Evolutionary conservation across 2,797 vertebrate species (phyloP).

Genomic region (Phrynocephalus forsythii): DNA sequence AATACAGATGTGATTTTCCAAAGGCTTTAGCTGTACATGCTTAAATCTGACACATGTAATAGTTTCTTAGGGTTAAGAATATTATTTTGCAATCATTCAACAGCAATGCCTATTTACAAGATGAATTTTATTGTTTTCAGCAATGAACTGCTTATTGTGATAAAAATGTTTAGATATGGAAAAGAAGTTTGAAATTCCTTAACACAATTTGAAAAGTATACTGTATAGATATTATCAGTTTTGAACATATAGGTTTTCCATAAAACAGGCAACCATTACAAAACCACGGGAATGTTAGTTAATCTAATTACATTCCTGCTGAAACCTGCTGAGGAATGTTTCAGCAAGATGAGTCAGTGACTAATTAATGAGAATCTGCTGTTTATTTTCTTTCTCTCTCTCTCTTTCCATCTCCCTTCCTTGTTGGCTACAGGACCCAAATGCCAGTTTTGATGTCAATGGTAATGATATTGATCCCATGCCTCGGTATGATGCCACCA

Average conservation of each 20-base stretch:
- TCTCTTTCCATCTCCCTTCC: conserved; percentile 46
- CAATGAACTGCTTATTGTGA: conserved; percentile 17
- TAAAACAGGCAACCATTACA: conserved; percentile 40
- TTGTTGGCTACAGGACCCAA: conserved; percentile 86
- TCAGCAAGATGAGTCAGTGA: conserved; percentile 47
- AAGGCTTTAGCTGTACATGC: background rate
- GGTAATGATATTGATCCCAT: conserved; percentile 98
- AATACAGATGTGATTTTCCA: conserved; percentile 16
- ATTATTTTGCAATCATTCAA: conserved; percentile 3
- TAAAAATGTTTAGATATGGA: conserved; percentile 23
- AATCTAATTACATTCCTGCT: conserved; percentile 65
- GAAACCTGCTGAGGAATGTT: conserved; percentile 69
- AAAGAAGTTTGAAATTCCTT: background rate
- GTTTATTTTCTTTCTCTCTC: conserved; percentile 55
- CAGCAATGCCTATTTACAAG: conserved; percentile 26
- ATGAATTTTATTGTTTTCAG: conserved; percentile 24
- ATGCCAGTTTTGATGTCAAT: conserved; percentile 98
- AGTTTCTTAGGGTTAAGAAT: conserved; percentile 36
- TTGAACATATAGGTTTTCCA: conserved; percentile 46
- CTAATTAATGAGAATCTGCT: conserved; percentile 66
- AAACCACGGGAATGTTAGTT: conserved; percentile 56
- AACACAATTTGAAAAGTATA: conserved; percentile 39
- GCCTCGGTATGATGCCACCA: conserved; percentile 98
- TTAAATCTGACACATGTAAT: background rate
- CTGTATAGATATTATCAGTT: conserved; percentile 20